A percentile compares a stretch with the other conserved stretches of the same genome.
These are phyloP conservation scores for Lacerta agilis DNA, from an alignment of 2,797 vertebrate species.

Conservation along the genomic window DNA sequence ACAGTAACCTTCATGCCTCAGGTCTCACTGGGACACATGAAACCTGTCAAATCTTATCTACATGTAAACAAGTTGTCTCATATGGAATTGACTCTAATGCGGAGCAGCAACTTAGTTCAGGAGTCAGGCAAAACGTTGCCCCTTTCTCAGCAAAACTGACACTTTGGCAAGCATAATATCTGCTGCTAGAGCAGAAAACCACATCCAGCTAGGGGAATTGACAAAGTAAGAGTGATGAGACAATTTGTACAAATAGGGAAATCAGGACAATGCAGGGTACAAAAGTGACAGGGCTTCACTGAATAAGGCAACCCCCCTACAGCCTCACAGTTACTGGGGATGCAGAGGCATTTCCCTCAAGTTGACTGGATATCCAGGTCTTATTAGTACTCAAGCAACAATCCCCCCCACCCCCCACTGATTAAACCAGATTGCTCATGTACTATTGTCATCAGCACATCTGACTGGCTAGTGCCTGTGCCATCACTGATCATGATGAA, in stretches of 20 bases:
- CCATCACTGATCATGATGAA: background rate
- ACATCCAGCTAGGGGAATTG: background rate
- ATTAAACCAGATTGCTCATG: background rate
- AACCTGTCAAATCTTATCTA: background rate
- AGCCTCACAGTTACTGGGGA: background rate
- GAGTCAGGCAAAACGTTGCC: background rate
- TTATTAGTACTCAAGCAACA: background rate
- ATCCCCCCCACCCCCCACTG: background rate
- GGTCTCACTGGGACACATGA: background rate
- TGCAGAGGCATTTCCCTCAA: background rate
- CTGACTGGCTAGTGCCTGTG: background rate
- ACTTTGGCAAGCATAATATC: background rate
- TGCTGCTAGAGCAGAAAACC: background rate
- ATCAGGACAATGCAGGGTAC: background rate
- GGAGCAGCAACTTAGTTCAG: background rate
- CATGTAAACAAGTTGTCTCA: background rate
- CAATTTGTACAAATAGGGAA: background rate
- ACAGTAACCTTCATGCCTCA: background rate
- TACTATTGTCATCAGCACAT: background rate
- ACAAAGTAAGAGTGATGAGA: slow-evolving; percentile 29
- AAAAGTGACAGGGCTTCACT: background rate
- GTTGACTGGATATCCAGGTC: background rate
- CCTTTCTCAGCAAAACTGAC: background rate
- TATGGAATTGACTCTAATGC: background rate
- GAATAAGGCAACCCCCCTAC: background rate